Evolutionary conservation across 2,888 invertebrate species (phyloP), one percentile per base, ranked within the genome.

Genomic region (Drosophila anomalata): DNA sequence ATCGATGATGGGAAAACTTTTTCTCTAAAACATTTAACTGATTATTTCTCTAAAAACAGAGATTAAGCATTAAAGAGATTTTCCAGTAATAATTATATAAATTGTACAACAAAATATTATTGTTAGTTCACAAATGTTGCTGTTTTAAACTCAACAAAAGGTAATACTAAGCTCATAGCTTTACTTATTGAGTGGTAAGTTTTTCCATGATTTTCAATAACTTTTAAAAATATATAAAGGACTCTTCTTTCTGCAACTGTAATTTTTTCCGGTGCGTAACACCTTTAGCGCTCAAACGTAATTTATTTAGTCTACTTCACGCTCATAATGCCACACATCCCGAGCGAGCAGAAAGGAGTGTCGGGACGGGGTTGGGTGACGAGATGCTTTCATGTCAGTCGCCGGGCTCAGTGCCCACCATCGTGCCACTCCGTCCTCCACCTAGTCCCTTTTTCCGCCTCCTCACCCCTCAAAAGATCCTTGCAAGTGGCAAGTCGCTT

Each of bases 271-370:
- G 76, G 72, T 76, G 82, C 78, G 70, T 81, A 73, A 79, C 84
- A 81, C 78, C 82, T 79, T 84, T 66, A 68, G 73, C 73, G 77
- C 77, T 81, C 77, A 83, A 83, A 84, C 76, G 82, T 83, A 83
- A 83, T 83, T 83, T 84, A 83, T 83, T 83, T 83, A 83, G 84
- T 83, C 82, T 83, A 83, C 82, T 83, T 82, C 82, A 82, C 82
- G 84, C 82, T 82, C 73, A 83, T 83, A 83, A 83, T 78, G 78
- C 75, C 80, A 63, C 79, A 79, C 76, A 83, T 78, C 48, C 36
- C n/a, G 22, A 22, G n/a, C 29, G 11, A 3, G 1, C 41, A 1
- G 22, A 14, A 12, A 17, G 7, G 4, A 29, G 12, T 29, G n/a
- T n/a, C 9, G 14, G 11, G 33, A 14, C 14, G 20, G 51, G 33